These are phyloP conservation scores for Mesitornis unicolor DNA, from an alignment of 2,113 vertebrate genomes.

Conservation along the genomic window DNA sequence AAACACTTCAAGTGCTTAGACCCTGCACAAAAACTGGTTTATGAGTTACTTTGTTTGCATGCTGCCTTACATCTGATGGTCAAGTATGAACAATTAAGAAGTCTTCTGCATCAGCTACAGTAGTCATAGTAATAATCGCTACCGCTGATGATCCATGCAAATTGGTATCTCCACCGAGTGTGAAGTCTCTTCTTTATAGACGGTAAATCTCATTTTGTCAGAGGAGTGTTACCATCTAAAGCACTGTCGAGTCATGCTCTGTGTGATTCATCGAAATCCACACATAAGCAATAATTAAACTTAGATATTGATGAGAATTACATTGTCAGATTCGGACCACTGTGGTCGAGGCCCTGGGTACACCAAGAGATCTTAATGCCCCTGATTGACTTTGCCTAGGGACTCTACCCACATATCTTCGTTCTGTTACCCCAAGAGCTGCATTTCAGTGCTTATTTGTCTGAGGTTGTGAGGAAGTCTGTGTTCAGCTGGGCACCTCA, in stretches of 20 bases:
- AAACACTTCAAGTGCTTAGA: neutral
- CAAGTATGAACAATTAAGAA: neutral
- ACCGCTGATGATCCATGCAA: neutral
- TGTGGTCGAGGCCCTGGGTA: accelerated
- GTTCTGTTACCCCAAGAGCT: neutral
- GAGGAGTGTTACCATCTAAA: neutral
- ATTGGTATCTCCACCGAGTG: neutral
- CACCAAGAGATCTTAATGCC: neutral
- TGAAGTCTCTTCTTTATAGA: neutral
- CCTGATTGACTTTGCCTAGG: neutral
- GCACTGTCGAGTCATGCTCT: neutral
- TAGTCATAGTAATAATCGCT: neutral
- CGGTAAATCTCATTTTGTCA: neutral
- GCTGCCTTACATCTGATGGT: neutral
- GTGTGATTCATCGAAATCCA: neutral
- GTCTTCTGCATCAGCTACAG: neutral
- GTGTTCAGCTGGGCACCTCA: neutral
- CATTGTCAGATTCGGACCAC: neutral
- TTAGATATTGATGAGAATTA: neutral
- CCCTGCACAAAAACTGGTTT: neutral
- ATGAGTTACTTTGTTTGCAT: neutral
- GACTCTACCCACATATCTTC: neutral
- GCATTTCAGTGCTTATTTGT: neutral
- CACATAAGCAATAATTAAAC: neutral
- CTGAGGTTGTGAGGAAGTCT: neutral